A percentile compares a stretch with the other conserved stretches of the same genome.
Conservation (phyloP, 37 sponge, comb jelly and placozoan genomes). For the Haliclona indistincta region DNA sequence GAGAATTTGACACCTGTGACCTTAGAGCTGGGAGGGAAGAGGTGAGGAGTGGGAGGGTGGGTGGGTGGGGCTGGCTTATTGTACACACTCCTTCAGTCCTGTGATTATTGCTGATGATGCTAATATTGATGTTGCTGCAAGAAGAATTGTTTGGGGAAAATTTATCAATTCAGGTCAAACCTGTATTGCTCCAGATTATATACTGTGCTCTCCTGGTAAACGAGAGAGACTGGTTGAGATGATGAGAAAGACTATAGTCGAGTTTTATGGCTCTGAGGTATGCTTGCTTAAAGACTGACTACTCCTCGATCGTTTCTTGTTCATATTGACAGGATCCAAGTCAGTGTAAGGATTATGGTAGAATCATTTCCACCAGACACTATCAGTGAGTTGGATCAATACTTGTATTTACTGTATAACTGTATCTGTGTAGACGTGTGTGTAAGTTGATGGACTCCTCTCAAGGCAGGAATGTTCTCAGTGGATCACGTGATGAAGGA, state of each 20-base stretch:
- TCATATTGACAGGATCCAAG: too few relatives aligned
- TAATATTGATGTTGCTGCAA: conserved; percentile 73
- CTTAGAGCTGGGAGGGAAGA: conserved; percentile 73
- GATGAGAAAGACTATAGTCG: conserved; percentile 32
- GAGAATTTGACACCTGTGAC: conserved; percentile 80
- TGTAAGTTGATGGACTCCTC: conserved; percentile 39
- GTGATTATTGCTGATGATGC: conserved; percentile 66
- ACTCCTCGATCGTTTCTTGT: too few relatives aligned
- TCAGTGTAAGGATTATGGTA: too few relatives aligned
- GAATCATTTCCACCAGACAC: too few relatives aligned
- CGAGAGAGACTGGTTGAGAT: conserved; percentile 54
- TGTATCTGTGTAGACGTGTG: too few relatives aligned
- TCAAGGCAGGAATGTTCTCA: conserved; percentile 43
- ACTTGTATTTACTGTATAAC: too few relatives aligned
- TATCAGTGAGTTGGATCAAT: too few relatives aligned
- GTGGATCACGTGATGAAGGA: conserved; percentile 71
- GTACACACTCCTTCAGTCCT: conserved; percentile 16
- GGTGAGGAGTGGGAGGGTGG: too few relatives aligned
- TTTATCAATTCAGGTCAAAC: conserved; percentile 87
- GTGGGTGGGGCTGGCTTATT: too few relatives aligned
- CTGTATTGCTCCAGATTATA: conserved; percentile 93
- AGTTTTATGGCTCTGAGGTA: conserved; percentile 80
- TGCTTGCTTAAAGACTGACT: too few relatives aligned
- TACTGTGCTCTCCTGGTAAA: conserved; percentile 63
- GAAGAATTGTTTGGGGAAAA: conserved; percentile 84